Evolutionary conservation across 2,888 invertebrate species (phyloP).

Genomic region (Drosophila borealis): DNA sequence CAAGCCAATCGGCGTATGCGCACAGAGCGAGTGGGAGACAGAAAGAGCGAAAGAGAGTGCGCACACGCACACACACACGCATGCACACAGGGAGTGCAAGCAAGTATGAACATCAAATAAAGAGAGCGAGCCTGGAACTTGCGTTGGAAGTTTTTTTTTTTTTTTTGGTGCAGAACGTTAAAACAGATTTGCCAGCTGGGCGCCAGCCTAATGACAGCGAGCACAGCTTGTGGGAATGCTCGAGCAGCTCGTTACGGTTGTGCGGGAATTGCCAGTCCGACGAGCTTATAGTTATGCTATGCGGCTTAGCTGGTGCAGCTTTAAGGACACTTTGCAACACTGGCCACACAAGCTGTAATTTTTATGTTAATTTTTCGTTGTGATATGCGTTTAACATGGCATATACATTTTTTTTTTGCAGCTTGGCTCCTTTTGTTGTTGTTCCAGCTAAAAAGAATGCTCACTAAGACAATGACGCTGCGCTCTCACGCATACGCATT

Average conservation of each 20-base stretch:
- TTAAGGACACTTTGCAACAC: not conserved
- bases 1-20: slow-evolving; percentile 54
- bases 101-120: slow-evolving; percentile 2
- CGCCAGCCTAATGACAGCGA: slow-evolving; percentile 61
- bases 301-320: slow-evolving; percentile 22
- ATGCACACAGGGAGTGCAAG: not conserved
- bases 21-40: slow-evolving; percentile 27
- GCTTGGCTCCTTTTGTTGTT: slow-evolving; percentile 8
- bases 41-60: slow-evolving; percentile 9
- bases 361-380: slow-evolving; percentile 23
- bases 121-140: slow-evolving; percentile 45
- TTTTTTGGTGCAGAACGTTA: slow-evolving; percentile 37
- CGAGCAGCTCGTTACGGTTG: slow-evolving; percentile 4
- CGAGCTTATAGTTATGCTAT: slow-evolving; percentile 7
- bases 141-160: slow-evolving; percentile 40
- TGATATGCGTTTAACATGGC: slow-evolving; percentile 28
- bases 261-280: slow-evolving; percentile 10
- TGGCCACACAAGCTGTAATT: slow-evolving; percentile 8
- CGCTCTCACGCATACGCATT: slow-evolving; percentile 55
- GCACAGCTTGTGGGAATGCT: slow-evolving; percentile 24
- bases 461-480: slow-evolving; percentile 28
- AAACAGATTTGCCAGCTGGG: slow-evolving; percentile 69
- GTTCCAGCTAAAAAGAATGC: slow-evolving; percentile 22
- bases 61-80: not conserved
- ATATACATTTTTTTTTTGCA: slow-evolving; percentile 3